phyloP scores from a whole-genome alignment of 2,888 invertebrate species.

The Volucella bombylans region DNA sequence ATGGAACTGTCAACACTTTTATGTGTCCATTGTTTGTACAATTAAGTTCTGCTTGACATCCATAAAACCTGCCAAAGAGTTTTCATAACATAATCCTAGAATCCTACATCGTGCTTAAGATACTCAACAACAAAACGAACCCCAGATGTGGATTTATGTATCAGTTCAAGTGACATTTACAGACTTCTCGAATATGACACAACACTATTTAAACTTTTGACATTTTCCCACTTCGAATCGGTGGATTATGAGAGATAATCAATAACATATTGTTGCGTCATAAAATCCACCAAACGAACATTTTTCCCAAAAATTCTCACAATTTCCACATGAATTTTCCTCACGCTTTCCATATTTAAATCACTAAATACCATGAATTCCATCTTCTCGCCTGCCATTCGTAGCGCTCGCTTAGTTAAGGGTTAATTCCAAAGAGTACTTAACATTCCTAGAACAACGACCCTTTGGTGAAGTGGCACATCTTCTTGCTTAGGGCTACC shows the following conservation, averaged over 20 bases:
- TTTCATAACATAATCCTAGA: too few species aligned
- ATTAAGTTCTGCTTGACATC: too few species aligned
- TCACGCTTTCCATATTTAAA: conserved; percentile 40
- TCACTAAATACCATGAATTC: conserved; percentile 15
- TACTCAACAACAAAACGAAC: neutral
- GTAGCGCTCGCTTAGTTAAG: conserved; percentile 14
- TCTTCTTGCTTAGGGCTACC: conserved; percentile 26
- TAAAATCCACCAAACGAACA: conserved; percentile 2
- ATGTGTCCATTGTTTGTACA: too few species aligned
- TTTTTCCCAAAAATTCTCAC: neutral
- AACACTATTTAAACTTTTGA: neutral
- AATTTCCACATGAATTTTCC: conserved; percentile 31
- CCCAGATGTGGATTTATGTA: conserved; percentile 37
- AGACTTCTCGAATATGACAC: neutral
- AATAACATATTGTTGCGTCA: conserved; percentile 28
- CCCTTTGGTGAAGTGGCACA: conserved; percentile 14
- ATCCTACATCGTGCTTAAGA: too few species aligned
- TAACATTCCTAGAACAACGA: conserved; percentile 18
- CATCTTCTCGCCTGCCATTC: conserved; percentile 32
- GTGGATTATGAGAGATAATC: conserved; percentile 42
- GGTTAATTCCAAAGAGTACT: conserved; percentile 39
- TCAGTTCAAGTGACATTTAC: conserved; percentile 29
- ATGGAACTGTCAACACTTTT: too few species aligned
- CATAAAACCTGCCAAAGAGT: too few species aligned
- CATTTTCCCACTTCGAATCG: neutral